Base-by-base conservation (phyloP, 1,140 invertebrate species). In the Drosophila seguyi region DNA sequence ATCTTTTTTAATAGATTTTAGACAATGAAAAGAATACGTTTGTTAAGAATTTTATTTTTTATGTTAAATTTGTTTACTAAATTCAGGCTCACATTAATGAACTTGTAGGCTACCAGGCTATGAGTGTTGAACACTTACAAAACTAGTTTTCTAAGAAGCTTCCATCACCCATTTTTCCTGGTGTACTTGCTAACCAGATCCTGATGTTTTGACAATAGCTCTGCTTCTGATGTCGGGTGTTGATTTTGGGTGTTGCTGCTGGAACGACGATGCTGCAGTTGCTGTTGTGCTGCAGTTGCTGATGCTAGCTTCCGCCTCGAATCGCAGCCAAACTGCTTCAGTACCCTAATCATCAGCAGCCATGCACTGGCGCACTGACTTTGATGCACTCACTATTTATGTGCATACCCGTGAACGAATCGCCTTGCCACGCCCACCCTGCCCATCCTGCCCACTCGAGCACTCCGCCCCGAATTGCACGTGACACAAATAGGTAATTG, bases 401-500 rank as follows among this genome's bases (percentile, higher is more conserved):
- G 60, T 80, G 72, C 60, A 71, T 57, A 55, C 55, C 59, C 60
- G 25, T 48, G 47, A 38, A 25, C 25, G 25, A 41, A 25, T 31
- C n/a, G 31, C 31, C 20, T 34, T 48, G 68, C 68, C 68, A 50
- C 68, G 68, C 65, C 42, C 25, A 31, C 27, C 6, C 41, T 25
- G 67, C 50, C 41, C 27, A 41, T n/a, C 6, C 42, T 20, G 18
- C 20, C 48, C 50, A 14, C 45, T 22, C n/a, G 36, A 36, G 34
- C 13, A 47, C 38, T 29, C 22, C 68, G 22, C 45, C 62, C 38
- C 52, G 41, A 63, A 60, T 59, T 71, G 81, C 81, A 85, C 77
- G 82, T 85, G 68, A 81, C 77, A 81, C 73, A 85, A 85, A 81
- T 81, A 74, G 78, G 74, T 85, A 85, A 85, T 85, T 85, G 77